A percentile compares a stretch with the other conserved stretches of the same genome.
Conservation (phyloP, 2,888 invertebrate genomes). For the Frankliniella fusca region DNA sequence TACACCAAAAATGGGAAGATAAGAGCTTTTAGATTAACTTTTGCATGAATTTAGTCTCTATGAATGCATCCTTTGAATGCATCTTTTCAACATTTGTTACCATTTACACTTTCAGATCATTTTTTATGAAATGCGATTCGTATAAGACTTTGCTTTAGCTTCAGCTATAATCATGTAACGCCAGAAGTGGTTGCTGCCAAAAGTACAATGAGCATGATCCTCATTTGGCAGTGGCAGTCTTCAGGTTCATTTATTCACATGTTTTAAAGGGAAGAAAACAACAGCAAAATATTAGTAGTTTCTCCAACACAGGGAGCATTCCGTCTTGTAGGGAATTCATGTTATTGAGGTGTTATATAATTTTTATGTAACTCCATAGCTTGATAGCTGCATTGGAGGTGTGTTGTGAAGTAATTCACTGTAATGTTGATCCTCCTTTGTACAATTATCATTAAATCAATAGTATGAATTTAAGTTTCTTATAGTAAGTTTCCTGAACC, state of each 20-base stretch:
- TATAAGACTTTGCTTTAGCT: neutral
- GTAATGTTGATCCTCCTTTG: conserved; percentile 20
- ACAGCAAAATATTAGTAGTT: neutral
- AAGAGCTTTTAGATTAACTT: neutral
- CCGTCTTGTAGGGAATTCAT: neutral
- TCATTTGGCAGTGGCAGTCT: neutral
- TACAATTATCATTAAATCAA: conserved; percentile 13
- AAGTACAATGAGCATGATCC: too few relatives aligned
- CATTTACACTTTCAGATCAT: neutral
- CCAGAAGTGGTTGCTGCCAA: too few relatives aligned
- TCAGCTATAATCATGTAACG: neutral
- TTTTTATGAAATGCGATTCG: neutral
- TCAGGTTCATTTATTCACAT: neutral
- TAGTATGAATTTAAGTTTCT: neutral
- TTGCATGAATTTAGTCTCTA: neutral
- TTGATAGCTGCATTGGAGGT: neutral
- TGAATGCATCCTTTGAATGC: neutral
- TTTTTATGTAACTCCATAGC: neutral
- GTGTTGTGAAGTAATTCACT: conserved; percentile 1
- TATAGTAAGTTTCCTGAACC: neutral
- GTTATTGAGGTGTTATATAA: neutral
- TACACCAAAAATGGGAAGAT: neutral
- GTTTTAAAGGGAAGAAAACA: neutral
- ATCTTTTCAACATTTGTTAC: neutral
- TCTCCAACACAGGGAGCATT: neutral